phyloP scores from a whole-genome alignment of 2,797 vertebrate species.

The Darevskia mixta region DNA sequence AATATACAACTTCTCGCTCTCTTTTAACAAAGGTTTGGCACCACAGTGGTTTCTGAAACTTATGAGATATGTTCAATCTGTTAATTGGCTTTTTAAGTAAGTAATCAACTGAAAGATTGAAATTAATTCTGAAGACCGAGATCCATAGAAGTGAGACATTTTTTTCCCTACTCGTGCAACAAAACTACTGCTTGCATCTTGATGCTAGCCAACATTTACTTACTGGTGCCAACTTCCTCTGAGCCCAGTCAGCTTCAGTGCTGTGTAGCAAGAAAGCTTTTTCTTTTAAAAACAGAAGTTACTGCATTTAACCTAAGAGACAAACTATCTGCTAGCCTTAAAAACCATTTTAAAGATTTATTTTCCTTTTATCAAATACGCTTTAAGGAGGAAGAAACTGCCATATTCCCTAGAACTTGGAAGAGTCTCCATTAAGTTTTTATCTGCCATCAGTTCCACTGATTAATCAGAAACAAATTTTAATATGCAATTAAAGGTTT shows the following conservation, averaged over 20 bases:
- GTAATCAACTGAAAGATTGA: neutral
- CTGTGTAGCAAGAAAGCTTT: too few relatives aligned
- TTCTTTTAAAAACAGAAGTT: too few relatives aligned
- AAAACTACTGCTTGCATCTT: neutral
- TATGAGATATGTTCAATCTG: neutral
- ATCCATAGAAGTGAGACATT: neutral
- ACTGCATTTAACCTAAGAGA: too few relatives aligned
- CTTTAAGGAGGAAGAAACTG: neutral
- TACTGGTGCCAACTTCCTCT: neutral
- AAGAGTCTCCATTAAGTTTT: neutral
- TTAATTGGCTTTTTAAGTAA: neutral
- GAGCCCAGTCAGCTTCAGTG: too few relatives aligned
- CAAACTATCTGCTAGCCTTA: too few relatives aligned
- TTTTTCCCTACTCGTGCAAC: neutral
- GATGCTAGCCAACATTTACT: neutral
- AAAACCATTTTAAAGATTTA: neutral
- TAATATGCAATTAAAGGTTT: neutral
- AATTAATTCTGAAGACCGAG: neutral
- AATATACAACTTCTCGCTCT: neutral
- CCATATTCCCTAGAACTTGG: neutral
- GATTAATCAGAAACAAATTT: neutral
- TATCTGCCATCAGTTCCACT: conserved; percentile 12
- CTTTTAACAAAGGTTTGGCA: neutral
- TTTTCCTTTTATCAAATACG: neutral
- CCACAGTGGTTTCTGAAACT: neutral